Evolutionary conservation across 2,888 invertebrate species (phyloP), one percentile per base, ranked within the genome.

Genomic region (Drosophila niveifrons): DNA sequence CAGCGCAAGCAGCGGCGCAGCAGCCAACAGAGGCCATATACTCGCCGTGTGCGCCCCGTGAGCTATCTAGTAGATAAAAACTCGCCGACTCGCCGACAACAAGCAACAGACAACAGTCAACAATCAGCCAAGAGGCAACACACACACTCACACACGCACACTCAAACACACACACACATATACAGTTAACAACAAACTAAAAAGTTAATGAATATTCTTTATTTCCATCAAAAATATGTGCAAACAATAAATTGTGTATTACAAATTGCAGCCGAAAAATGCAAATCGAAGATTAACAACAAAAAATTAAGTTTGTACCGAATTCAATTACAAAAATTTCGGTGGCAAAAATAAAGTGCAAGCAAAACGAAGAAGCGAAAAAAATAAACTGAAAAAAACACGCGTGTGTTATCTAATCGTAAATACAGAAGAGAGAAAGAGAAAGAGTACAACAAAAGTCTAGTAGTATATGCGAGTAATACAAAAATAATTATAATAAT

Each of bases 31-130:
- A 80, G 78, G 66, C 67, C 72, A 87, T 82, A 82, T 82, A 82
- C 85, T 84, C 88, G 71, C 79, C 88, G 73, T 78, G 82, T 75
- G 70, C 82, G 85, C 85, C 82, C 75, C 82, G 82, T 78, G 63
- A 85, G 82, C 82, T 82, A 85, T 88, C 83, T 88, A 88, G 83
- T 83, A 89, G 89, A 89, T 83, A 89, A 87, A 83, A 89, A 78
- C 80, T 80, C 78, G 78, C 80, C 80, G 78, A 86, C 73, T 72
- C 80, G 82, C 82, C 82, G 82, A 88, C 87, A 81, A 86, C 84
- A 73, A 56, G 48, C 69, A 56, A 61, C 64, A 67, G 56, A 70
- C 51, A 66, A 66, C 53, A 52, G 53, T 46, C 66, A 48, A 76
- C 57, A 81, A 52, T 3, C 61, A 52, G 39, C 39, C n/a, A 41